A percentile compares a stretch with the other conserved stretches of the same genome.
These are phyloP conservation scores for Vidua macroura DNA, from an alignment of 2,113 vertebrate genomes.

Conservation along the genomic window DNA sequence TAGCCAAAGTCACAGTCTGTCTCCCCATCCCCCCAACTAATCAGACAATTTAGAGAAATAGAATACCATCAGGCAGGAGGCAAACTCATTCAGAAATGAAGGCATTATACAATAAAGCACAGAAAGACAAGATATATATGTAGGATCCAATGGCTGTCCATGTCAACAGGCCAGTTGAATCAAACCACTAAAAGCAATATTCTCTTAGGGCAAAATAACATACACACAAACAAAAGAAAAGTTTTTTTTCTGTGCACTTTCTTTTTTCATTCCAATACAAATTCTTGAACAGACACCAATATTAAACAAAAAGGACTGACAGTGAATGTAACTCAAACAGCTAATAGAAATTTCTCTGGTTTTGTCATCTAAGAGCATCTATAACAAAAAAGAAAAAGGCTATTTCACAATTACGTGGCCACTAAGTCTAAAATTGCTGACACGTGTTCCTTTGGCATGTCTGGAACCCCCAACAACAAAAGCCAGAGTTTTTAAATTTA, in stretches of 20 bases:
- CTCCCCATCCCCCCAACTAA: background rate
- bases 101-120: background rate
- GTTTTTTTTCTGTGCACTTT: background rate
- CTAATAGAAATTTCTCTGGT: background rate
- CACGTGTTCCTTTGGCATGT: background rate
- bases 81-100: background rate
- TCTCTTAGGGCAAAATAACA: background rate
- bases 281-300: background rate
- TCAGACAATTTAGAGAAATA: background rate
- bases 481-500: constrained; percentile 26
- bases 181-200: background rate
- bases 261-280: background rate
- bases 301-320: background rate
- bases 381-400: background rate
- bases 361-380: background rate
- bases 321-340: background rate
- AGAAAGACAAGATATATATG: background rate
- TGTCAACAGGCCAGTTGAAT: background rate
- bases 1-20: background rate
- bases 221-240: background rate
- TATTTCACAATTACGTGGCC: background rate
- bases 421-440: constrained; percentile 13
- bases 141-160: background rate
- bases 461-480: background rate
- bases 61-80: background rate